Evolutionary conservation across 2,888 invertebrate species (phyloP).

Genomic region (Drosophila bunnanda): DNA sequence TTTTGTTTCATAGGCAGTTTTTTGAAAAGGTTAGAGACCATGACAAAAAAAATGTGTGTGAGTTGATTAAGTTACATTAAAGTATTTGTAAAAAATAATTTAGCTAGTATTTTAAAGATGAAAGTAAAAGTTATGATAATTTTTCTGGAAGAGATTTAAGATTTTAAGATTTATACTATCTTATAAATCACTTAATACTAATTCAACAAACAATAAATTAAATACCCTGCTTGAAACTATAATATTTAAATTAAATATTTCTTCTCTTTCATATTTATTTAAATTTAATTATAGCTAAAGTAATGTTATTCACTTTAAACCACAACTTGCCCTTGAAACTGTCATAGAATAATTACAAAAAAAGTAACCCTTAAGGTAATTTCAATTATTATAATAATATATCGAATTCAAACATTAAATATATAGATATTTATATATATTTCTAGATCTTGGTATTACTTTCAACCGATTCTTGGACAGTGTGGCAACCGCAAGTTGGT

Average conservation of each 20-base stretch:
- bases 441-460: background rate
- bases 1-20: background rate
- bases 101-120: background rate
- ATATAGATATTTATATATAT: background rate
- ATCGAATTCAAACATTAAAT: background rate
- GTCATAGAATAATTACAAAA: background rate
- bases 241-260: too few relatives aligned
- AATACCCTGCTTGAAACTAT: too few relatives aligned
- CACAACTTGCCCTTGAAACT: background rate
- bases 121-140: background rate
- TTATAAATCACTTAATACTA: too few relatives aligned
- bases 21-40: conserved; percentile 1
- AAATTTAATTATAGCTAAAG: too few relatives aligned
- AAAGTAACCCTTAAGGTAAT: background rate
- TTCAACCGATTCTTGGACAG: background rate
- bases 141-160: background rate
- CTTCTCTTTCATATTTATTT: too few relatives aligned
- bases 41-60: background rate
- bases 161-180: too few relatives aligned
- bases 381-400: background rate
- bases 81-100: background rate
- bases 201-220: too few relatives aligned
- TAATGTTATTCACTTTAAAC: too few relatives aligned
- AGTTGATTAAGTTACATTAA: background rate
- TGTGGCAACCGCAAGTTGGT: conserved; percentile 44